These are phyloP conservation scores for Calliscelio sp. DNA, from an alignment of 2,888 invertebrate genomes.

Conservation along the genomic window DNA sequence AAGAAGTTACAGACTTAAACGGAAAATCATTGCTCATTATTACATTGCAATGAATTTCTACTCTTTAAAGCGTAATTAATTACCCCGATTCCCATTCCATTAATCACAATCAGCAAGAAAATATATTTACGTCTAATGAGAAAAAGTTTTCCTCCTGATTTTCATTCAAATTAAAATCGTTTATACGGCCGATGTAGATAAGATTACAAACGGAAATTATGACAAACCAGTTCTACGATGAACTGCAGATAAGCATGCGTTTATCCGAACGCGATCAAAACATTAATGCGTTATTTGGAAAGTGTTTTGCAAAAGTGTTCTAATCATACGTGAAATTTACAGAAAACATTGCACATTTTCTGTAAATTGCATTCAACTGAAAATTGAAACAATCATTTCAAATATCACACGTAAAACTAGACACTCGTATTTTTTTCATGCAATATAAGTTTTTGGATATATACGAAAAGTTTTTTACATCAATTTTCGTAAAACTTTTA, in stretches of 20 bases:
- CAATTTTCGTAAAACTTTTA: slow-evolving; percentile 69
- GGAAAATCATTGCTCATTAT: slow-evolving; percentile 28
- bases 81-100: slow-evolving; percentile 44
- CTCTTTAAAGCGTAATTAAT: slow-evolving; percentile 44
- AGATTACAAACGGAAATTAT: slow-evolving; percentile 54
- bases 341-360: too few species aligned
- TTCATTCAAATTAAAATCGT: slow-evolving; percentile 47
- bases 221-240: slow-evolving; percentile 52
- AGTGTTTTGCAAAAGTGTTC: slow-evolving; percentile 11
- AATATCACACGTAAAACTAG: slow-evolving; percentile 1
- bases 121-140: slow-evolving; percentile 50
- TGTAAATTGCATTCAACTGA: neutral
- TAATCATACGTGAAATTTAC: slow-evolving; percentile 35
- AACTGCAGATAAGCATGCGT: slow-evolving; percentile 37
- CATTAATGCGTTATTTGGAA: slow-evolving; percentile 47
- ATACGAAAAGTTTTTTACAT: slow-evolving; percentile 69
- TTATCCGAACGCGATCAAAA: slow-evolving; percentile 48
- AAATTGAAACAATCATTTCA: slow-evolving; percentile 36
- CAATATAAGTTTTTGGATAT: slow-evolving; percentile 68
- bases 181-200: slow-evolving; percentile 46
- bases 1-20: too few species aligned
- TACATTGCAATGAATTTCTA: slow-evolving; percentile 47
- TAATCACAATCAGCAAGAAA: slow-evolving; percentile 52
- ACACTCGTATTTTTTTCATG: slow-evolving; percentile 47
- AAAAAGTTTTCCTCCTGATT: slow-evolving; percentile 49